Conservation (phyloP, 2,113 vertebrate genomes). For the Leucoraja erinaceus region DNA sequence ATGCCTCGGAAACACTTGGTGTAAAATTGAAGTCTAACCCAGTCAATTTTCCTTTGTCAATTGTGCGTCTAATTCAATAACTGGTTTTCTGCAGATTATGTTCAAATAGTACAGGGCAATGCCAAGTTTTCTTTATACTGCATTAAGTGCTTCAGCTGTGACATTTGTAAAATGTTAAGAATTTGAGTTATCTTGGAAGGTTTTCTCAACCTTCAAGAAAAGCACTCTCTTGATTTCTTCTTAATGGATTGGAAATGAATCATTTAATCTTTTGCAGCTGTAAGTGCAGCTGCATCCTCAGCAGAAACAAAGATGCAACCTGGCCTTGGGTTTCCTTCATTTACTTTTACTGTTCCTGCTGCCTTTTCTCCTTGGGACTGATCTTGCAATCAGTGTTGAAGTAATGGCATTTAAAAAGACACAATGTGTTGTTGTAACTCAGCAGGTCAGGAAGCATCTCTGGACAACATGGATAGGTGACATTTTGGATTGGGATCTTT, state of each 20-base stretch:
- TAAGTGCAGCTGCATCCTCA: too few species aligned
- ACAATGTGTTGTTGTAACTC: too few species aligned
- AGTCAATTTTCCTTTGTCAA: background rate
- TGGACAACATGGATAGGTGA: too few species aligned
- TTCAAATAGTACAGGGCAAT: background rate
- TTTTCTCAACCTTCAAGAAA: background rate
- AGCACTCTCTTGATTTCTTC: background rate
- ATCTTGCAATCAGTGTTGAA: too few species aligned
- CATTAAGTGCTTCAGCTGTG: background rate
- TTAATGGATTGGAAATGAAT: background rate
- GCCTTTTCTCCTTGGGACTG: too few species aligned
- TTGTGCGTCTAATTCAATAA: background rate
- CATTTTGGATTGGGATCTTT: too few species aligned
- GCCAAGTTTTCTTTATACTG: background rate
- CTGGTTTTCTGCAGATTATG: background rate
- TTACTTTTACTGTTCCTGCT: too few species aligned
- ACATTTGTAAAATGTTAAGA: background rate
- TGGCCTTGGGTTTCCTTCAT: too few species aligned
- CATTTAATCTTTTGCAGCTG: background rate
- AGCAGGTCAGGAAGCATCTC: too few species aligned
- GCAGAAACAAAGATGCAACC: background rate
- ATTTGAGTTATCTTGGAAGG: background rate
- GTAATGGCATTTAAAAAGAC: too few species aligned
- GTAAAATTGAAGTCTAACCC: conserved; percentile 18
- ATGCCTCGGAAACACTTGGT: conserved; percentile 41